Conservation (phyloP, 2,113 vertebrate species). For the Meleagris gallopavo region DNA sequence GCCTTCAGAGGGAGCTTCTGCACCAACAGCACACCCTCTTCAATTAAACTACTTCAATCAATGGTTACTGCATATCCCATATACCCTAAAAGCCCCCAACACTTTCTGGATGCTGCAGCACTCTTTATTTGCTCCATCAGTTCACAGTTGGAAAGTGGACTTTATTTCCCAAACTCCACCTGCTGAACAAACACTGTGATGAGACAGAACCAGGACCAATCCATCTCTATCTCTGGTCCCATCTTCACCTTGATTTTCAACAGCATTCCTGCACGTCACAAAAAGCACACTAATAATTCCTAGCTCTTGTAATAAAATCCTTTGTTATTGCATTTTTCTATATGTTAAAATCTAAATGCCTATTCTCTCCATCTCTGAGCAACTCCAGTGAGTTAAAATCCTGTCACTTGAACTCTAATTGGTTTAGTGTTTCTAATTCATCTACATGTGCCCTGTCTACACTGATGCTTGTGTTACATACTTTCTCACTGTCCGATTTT, state of each 20-base stretch:
- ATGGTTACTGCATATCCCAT: rapidly evolving
- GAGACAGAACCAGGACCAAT: background rate
- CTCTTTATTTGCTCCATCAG: background rate
- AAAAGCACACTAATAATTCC: background rate
- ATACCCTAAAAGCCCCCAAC: background rate
- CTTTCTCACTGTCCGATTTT: background rate
- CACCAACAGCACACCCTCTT: background rate
- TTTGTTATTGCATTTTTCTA: background rate
- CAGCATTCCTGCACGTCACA: rapidly evolving
- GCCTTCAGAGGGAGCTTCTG: background rate
- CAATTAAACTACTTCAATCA: background rate
- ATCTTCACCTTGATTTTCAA: background rate
- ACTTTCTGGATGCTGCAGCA: background rate
- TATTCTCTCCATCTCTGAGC: background rate
- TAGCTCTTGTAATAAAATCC: background rate
- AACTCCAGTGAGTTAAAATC: background rate
- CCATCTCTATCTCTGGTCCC: background rate
- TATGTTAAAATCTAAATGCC: background rate
- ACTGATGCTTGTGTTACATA: background rate
- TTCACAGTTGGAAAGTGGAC: background rate
- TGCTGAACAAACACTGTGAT: slow-evolving; percentile 11
- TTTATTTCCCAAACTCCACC: slow-evolving; percentile 29
- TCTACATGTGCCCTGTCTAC: background rate
- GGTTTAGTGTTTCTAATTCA: background rate
- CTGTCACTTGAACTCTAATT: background rate